Evolutionary conservation across 2,113 vertebrate species (phyloP), one percentile per base, ranked within the genome.

Genomic region (Labrus mixtus): DNA sequence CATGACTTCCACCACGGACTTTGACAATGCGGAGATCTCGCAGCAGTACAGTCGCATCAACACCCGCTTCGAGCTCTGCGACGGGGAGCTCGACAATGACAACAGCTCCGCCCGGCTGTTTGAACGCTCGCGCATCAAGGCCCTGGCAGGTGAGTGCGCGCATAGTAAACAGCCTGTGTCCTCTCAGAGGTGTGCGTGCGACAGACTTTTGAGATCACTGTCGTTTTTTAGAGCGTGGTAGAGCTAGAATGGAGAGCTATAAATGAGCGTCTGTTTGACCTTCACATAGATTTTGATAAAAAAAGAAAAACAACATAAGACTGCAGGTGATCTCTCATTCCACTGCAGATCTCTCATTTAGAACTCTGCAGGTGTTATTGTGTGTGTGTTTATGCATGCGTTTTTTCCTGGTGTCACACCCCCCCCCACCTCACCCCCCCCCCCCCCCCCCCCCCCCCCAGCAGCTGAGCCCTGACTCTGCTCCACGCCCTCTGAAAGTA

Each of bases 81-180:
- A 97, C 0, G 97, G 97, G 71, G 98, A 98, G 67, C 93, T 98
- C 73, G 98, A 99, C 94, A 98, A 99, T 0, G 98, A 99, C 95
- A 97, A 98, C 95, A 96, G 96, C 95, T 98, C 98, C 0, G 97
- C 96, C 0, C 91, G 98, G 56, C 95, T 97, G 71, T 99, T 98
- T 0, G 98, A 99, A 90, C 96, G 98, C 85, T 99, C 98, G 37
- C 96, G 98, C 93, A 99, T 99, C 95, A 99, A 99, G 93, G 97
- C 97, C 53, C 95, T 99, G 46, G 98, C 98, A 96, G 98, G 98
- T 99, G 91, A 93, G 87, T 66, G 54, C 29, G 20, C 64, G 81
- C 63, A 85, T 84, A 46, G 66, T 61, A 75, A 82, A 78, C 65
- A 73, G 79, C 50, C 70, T n/a, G 55, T 2, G 33, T 5, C 79